Percentiles rank a stretch among this genome's conserved stretches.
These are phyloP conservation scores for Egretta garzetta DNA, from an alignment of 2,113 vertebrate genomes.

Conservation along the genomic window DNA sequence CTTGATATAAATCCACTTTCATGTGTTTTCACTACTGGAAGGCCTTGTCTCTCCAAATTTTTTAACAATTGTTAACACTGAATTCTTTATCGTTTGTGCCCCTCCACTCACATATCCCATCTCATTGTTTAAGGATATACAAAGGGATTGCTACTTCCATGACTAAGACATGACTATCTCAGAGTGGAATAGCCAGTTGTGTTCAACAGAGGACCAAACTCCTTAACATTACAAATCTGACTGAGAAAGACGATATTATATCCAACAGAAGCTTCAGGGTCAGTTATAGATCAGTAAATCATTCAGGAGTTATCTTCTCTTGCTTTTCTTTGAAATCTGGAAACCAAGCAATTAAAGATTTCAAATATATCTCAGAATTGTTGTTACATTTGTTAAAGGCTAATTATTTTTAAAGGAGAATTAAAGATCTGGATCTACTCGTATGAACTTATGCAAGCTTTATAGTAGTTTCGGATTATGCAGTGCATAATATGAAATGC, in stretches of 20 bases:
- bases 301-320: neutral
- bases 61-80: neutral
- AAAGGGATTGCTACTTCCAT: neutral
- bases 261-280: neutral
- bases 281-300: neutral
- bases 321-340: neutral
- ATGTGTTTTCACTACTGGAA: neutral
- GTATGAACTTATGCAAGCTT: neutral
- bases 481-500: rapidly evolving
- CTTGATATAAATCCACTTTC: neutral
- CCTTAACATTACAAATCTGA: neutral
- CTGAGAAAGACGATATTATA: neutral
- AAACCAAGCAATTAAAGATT: neutral
- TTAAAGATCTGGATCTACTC: neutral
- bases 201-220: neutral
- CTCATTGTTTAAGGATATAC: neutral
- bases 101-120: neutral
- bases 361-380: neutral
- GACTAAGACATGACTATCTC: neutral
- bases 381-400: neutral
- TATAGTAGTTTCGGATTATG: neutral
- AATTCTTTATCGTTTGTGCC: neutral
- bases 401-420: neutral
- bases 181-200: neutral
- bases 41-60: neutral